Conservation (phyloP, 2,113 vertebrate genomes). For the Tretioscincus oriximinensis region DNA sequence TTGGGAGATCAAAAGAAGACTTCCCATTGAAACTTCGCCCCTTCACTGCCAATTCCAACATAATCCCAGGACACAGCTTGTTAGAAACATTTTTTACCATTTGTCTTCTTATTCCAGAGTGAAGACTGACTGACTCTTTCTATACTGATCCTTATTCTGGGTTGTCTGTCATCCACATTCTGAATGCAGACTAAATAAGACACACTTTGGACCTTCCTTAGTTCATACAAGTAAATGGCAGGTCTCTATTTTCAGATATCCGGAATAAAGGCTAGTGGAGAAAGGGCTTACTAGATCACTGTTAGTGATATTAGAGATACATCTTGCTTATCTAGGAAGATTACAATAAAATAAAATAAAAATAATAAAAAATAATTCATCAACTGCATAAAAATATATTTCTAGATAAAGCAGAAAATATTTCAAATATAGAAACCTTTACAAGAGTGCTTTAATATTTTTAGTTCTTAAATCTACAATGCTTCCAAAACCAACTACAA, state of each 20-base stretch:
- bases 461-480: not conserved
- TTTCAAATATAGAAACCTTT: slow-evolving; percentile 1
- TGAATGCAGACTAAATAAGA: too few species aligned
- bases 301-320: not conserved
- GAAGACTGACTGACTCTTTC: not conserved
- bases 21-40: too few species aligned
- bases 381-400: rapidly evolving
- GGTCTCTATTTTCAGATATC: too few species aligned
- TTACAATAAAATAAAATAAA: not conserved
- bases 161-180: too few species aligned
- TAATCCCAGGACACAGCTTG: too few species aligned
- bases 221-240: too few species aligned
- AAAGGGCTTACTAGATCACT: not conserved
- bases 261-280: too few species aligned
- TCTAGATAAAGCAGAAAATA: not conserved
- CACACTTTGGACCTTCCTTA: too few species aligned
- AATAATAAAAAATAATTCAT: not conserved
- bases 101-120: not conserved
- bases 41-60: too few species aligned
- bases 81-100: too few species aligned
- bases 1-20: too few species aligned
- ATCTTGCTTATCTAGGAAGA: not conserved
- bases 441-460: not conserved
- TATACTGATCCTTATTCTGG: too few species aligned
- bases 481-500: not conserved